Percentiles rank a stretch among this genome's conserved stretches.
Conservation (phyloP, 2,797 vertebrate species). For the Poecilia gillii region DNA sequence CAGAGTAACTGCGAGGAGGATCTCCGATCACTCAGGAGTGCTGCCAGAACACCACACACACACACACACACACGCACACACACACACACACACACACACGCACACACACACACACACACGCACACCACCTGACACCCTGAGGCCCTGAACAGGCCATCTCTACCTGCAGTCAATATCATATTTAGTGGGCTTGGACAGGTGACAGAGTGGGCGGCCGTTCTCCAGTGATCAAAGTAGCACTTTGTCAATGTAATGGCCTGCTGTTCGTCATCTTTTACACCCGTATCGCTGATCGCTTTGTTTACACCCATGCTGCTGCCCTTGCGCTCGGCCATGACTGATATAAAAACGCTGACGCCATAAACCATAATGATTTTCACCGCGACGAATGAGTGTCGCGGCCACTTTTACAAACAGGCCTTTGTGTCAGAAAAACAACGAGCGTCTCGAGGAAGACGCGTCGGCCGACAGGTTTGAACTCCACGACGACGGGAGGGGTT, state of each 20-base stretch:
- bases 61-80: neutral
- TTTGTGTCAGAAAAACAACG: slow-evolving; percentile 1
- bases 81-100: neutral
- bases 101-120: neutral
- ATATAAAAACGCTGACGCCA: slow-evolving; percentile 27
- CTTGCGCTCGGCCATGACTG: slow-evolving; percentile 10
- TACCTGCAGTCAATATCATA: slow-evolving; percentile 57
- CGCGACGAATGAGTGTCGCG: neutral
- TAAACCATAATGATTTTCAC: slow-evolving; percentile 59
- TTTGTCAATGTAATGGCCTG: slow-evolving; percentile 71
- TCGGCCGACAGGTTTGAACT: slow-evolving; percentile 36
- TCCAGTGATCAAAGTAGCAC: slow-evolving; percentile 70
- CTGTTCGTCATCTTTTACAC: slow-evolving; percentile 15
- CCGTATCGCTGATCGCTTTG: slow-evolving; percentile 47
- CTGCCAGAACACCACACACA: too few relatives aligned
- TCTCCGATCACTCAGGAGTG: too few relatives aligned
- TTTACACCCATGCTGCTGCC: slow-evolving; percentile 50
- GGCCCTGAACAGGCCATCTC: slow-evolving; percentile 34
- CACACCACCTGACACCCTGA: slow-evolving; percentile 22
- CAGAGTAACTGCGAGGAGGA: neutral
- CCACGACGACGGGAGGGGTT: slow-evolving; percentile 43
- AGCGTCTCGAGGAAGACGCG: slow-evolving; percentile 25
- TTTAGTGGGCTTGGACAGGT: slow-evolving; percentile 68
- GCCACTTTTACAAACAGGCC: neutral
- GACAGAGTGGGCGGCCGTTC: slow-evolving; percentile 39